Percentiles rank a stretch among this genome's conserved stretches.
These are phyloP conservation scores for Microcaecilia unicolor DNA, from an alignment of 2,797 vertebrate species.

Conservation along the genomic window DNA sequence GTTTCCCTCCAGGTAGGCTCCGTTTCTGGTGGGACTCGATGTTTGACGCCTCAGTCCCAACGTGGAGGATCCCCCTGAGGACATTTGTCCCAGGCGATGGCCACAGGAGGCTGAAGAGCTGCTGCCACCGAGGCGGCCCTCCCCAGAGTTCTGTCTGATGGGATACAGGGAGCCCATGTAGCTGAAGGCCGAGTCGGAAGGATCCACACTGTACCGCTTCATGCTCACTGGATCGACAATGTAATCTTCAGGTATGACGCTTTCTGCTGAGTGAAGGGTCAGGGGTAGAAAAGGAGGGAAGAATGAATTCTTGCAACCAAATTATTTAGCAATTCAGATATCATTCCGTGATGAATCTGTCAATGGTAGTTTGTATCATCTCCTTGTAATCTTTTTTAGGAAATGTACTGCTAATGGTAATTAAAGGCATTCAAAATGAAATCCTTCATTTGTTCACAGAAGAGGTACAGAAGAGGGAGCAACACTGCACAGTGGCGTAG, in stretches of 20 bases:
- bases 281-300: conserved; percentile 10
- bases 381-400: no score
- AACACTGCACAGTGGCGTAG: no score
- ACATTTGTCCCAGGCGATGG: conserved; percentile 38
- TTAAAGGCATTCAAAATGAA: no score
- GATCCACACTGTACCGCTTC: conserved; percentile 63
- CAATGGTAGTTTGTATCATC: no score
- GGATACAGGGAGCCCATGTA: conserved; percentile 56
- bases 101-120: conserved; percentile 37
- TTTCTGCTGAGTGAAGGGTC: conserved; percentile 51
- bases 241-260: conserved; percentile 66
- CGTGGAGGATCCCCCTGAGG: conserved; percentile 44
- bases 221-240: conserved; percentile 54
- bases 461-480: no score
- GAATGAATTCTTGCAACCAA: no score
- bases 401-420: no score
- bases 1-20: conserved; percentile 70
- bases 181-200: conserved; percentile 60
- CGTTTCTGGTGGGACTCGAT: conserved; percentile 59
- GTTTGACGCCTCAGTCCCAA: conserved; percentile 57
- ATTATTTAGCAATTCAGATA: no score
- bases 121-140: conserved; percentile 29
- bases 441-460: no score
- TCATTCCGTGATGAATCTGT: no score
- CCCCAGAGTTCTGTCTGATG: conserved; percentile 45